These are phyloP conservation scores for Malurus elegans DNA, from an alignment of 2,113 vertebrate species.

Conservation along the genomic window DNA sequence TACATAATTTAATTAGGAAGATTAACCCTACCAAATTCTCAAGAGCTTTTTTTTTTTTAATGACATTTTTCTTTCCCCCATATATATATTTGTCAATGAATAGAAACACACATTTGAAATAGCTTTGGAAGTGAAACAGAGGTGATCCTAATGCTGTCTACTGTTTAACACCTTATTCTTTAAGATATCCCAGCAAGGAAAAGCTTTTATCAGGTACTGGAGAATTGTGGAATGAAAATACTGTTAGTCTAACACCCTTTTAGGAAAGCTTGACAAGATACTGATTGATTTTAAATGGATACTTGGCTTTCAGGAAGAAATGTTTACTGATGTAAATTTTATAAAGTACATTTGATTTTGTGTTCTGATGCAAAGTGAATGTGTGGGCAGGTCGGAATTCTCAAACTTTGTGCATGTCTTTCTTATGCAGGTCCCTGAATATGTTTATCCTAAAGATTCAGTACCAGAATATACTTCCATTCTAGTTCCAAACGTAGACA, in stretches of 20 bases:
- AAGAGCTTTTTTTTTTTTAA: not conserved
- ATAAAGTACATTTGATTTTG: not conserved
- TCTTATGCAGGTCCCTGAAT: constrained; percentile 78
- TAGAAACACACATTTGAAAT: not conserved
- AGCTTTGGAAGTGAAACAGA: not conserved
- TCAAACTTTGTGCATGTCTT: not conserved
- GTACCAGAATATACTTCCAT: constrained; percentile 82
- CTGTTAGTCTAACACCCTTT: not conserved
- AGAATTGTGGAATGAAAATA: not conserved
- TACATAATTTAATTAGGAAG: not conserved
- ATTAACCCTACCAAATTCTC: not conserved
- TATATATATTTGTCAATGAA: not conserved
- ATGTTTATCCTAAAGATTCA: constrained; percentile 78
- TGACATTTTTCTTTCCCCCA: not conserved
- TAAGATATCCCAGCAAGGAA: not conserved
- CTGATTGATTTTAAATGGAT: not conserved
- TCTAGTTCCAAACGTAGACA: constrained; percentile 86
- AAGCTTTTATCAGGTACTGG: not conserved
- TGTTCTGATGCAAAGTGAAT: not conserved
- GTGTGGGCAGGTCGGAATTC: not conserved
- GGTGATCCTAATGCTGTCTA: not conserved
- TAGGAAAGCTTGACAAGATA: not conserved
- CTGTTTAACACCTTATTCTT: not conserved
- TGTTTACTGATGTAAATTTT: not conserved
- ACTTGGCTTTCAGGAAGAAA: not conserved